These are phyloP conservation scores for Eulemur coronatus DNA, from an alignment of 2,797 vertebrate species.

Conservation along the genomic window DNA sequence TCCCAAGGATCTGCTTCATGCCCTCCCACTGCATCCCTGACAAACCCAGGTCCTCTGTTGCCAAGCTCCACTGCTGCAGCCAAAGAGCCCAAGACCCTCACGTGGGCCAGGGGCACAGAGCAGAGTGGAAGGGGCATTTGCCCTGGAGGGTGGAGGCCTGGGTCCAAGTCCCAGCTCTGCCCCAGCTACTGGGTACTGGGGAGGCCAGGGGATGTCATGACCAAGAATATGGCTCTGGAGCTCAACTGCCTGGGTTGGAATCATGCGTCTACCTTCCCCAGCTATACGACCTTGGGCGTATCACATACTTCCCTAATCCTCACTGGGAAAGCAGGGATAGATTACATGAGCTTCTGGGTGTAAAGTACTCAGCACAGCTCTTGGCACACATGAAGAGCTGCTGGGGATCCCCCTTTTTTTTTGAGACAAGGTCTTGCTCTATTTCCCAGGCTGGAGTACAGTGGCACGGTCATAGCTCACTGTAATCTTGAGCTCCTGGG, in stretches of 20 bases:
- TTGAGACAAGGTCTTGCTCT: neutral
- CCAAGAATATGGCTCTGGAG: neutral
- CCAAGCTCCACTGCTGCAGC: neutral
- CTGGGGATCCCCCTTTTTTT: neutral
- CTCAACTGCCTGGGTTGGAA: neutral
- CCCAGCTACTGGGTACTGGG: neutral
- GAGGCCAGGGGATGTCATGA: neutral
- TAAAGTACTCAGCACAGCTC: neutral
- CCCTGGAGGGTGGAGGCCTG: neutral
- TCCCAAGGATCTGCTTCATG: constrained; percentile 54
- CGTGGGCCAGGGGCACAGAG: neutral
- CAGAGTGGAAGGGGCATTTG: neutral
- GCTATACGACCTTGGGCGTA: neutral
- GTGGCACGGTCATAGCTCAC: neutral
- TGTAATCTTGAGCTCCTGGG: neutral
- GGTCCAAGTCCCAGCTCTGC: neutral
- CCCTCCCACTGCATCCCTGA: neutral
- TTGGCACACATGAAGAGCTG: fast-evolving
- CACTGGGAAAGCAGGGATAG: neutral
- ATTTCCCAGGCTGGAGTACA: neutral
- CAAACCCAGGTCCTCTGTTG: neutral
- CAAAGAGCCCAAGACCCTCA: neutral
- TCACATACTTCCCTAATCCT: neutral
- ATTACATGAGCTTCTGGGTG: fast-evolving
- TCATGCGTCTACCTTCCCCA: neutral